Evolutionary conservation across 2,797 vertebrate species (phyloP), one percentile per base, ranked within the genome.

Genomic region (Salmo trutta): DNA sequence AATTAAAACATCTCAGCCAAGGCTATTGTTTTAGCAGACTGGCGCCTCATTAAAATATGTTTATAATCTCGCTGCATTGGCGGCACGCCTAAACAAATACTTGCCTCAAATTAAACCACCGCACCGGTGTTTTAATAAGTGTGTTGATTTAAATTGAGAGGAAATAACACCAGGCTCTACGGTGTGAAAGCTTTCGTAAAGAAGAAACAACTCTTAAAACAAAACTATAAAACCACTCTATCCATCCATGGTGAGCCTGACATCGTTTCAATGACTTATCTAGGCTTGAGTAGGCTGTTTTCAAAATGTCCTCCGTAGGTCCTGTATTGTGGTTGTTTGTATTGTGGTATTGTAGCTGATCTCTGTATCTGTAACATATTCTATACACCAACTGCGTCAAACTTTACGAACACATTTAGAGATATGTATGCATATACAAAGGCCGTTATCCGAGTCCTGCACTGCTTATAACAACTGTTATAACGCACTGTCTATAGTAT

Each of bases 31-130:
- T 79, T 76, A 52, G 78, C 14, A 1, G 62, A 82, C 77, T 66
- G 79, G 67, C 74, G 5, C 79, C 84, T 86, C 79, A 87, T 87
- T 91, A 85, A 80, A 87, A 86, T 59, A 75, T 84, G 78, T 86
- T 89, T 83, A 79, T 56, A 79, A 86, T 78, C 2, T 33, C 41
- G 54, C 79, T 75, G 64, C 54, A 79, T 75, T 89, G 87, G 86
- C 81, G 74, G 77, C 76, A 33, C 15, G 81, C 83, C 86, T 73
- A 78, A 79, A 86, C 75, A 86, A 89, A 88, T 82, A 86, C 88
- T 85, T 73, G 82, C 1, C 77, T 12, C 51, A 78, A 84, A 87
- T 91, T 88, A 90, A 90, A 83, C 59, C 59, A 24, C 82, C 77
- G 81, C 80, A 81, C 81, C 47, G 41, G 84, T 77, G 59, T 81